These are phyloP conservation scores for Saturnia pavonia DNA, from an alignment of 2,888 invertebrate species.

Conservation along the genomic window DNA sequence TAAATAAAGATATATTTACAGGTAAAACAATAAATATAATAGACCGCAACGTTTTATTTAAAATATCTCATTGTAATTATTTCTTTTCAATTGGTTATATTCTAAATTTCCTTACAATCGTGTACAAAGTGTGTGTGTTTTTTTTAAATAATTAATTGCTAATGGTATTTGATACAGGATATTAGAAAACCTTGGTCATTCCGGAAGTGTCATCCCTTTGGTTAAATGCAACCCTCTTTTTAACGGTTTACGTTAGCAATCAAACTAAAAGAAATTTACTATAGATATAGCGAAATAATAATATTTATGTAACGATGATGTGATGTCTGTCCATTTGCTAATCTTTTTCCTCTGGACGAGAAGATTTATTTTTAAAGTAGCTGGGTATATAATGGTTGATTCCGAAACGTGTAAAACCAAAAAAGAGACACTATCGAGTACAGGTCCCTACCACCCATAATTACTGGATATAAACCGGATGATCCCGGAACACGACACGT, in stretches of 20 bases:
- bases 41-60: background rate
- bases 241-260: conserved; percentile 17
- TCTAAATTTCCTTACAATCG: background rate
- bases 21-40: background rate
- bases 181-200: conserved; percentile 36
- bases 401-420: too few species aligned
- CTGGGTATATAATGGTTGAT: too few species aligned
- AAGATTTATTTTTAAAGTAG: too few species aligned
- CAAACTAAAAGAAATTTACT: background rate
- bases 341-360: background rate
- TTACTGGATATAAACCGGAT: too few species aligned
- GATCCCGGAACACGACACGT: too few species aligned
- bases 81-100: background rate
- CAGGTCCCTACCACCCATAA: too few species aligned
- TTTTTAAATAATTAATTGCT: background rate
- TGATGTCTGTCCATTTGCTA: background rate
- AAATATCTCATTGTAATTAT: background rate
- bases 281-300: background rate
- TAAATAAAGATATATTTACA: background rate
- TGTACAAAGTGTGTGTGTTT: background rate
- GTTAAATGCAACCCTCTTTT: conserved; percentile 31
- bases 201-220: conserved; percentile 44
- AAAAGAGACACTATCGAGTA: too few species aligned
- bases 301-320: background rate
- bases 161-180: conserved; percentile 34